phyloP scores from a whole-genome alignment of 2,797 vertebrate genomes.

The Heliangelus exortis region DNA sequence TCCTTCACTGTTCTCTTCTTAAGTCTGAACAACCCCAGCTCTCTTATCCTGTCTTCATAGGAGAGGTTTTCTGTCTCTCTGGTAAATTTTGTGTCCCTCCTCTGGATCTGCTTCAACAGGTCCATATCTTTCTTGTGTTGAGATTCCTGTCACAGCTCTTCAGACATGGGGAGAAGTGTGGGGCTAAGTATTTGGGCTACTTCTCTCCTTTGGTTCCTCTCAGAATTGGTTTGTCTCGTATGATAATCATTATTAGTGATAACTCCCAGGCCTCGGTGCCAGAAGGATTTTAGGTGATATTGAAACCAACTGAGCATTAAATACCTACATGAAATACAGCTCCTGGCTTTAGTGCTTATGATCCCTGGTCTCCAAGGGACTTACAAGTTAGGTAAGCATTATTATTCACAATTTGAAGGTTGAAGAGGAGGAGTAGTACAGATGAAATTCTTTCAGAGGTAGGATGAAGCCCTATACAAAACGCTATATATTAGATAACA shows the following conservation, averaged over 20 bases:
- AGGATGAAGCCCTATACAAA: neutral
- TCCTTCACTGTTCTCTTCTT: too few relatives aligned
- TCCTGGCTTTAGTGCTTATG: neutral
- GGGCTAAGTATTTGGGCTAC: neutral
- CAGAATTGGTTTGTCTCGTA: neutral
- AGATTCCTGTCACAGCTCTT: neutral
- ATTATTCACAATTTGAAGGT: neutral
- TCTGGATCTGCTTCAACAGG: too few relatives aligned
- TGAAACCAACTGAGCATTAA: slow-evolving; percentile 13
- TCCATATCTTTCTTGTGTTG: too few relatives aligned
- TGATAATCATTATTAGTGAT: neutral
- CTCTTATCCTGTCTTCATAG: too few relatives aligned
- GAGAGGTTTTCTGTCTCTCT: too few relatives aligned
- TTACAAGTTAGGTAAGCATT: neutral
- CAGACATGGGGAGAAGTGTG: neutral
- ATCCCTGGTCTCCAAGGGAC: neutral
- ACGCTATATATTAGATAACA: neutral
- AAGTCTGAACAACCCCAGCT: too few relatives aligned
- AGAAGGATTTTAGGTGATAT: slow-evolving; percentile 11
- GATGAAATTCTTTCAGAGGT: neutral
- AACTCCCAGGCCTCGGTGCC: neutral
- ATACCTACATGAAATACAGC: neutral
- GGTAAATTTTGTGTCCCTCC: too few relatives aligned
- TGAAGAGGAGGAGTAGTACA: neutral
- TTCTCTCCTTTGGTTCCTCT: neutral